Evolutionary conservation across 2,113 vertebrate species (phyloP), one percentile per base, ranked within the genome.

Genomic region (Chionodraco myersi): DNA sequence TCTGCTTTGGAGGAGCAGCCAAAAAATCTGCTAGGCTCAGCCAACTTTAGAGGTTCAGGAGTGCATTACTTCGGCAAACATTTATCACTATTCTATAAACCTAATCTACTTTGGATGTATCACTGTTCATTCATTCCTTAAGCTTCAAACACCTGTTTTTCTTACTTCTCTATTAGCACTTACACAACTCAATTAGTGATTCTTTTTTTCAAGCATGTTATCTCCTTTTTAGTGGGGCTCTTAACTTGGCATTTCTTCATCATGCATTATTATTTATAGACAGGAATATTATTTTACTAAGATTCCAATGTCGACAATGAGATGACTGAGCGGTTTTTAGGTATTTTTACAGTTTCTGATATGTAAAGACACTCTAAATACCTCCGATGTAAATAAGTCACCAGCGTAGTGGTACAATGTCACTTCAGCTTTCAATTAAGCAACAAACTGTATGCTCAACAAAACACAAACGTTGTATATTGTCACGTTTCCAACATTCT

Each of bases 11-110:
- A 52, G 30, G n/a, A 52, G 71, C 72, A 45, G 49, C 66, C 54
- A 57, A 57, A 75, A 12, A 14, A 49, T 15, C 62, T 57, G 49
- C 23, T n/a, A 23, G 21, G 12, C 44, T 70, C 49, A 63, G 59
- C 26, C 58, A 63, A 13, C 54, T 57, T 61, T 56, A 41, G 36
- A 41, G 36, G 5, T 41, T 41, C 49, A 74, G 48, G 79, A 76
- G 57, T 56, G 45, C 34, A 60, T 82, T 73, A 69, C 62, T 51
- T 70, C 54, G 3, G 21, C 48, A 15, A 60, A 54, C 44, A 75
- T 71, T 49, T 69, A 68, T 51, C 54, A 63, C 30, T 30, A 30
- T 30, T 30, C 30, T 30, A 30, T 3, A 30, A 30, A 30, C 30
- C 30, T 30, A 41, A 41, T 41, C 30, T 53, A 36, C 63, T 26